These are phyloP conservation scores for Rhogogaster chlorosoma DNA, from an alignment of 2,888 invertebrate genomes.

Conservation along the genomic window DNA sequence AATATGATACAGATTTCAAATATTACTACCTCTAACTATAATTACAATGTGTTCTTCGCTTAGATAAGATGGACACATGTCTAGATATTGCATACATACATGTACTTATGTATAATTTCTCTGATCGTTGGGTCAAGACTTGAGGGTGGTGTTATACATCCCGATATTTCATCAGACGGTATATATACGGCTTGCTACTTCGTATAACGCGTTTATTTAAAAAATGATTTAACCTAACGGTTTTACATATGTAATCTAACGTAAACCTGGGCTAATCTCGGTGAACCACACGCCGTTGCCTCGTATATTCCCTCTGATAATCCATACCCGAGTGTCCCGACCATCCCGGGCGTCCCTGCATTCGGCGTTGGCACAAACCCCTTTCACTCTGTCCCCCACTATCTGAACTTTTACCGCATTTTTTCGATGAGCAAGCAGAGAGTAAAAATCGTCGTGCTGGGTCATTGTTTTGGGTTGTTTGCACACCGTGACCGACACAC, in stretches of 20 bases:
- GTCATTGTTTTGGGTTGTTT: constrained; percentile 57
- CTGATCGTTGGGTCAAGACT: constrained; percentile 7
- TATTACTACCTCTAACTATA: not conserved
- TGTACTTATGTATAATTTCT: not conserved
- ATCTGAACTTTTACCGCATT: constrained; percentile 56
- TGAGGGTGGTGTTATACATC: not conserved
- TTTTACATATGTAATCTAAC: constrained; percentile 77
- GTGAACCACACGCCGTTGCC: constrained; percentile 70
- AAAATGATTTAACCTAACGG: constrained; percentile 78
- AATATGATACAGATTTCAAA: not conserved
- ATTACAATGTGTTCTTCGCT: not conserved
- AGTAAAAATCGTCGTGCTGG: constrained; percentile 67
- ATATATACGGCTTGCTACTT: not conserved
- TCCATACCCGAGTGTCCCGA: constrained; percentile 59
- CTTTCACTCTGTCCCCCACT: constrained; percentile 49
- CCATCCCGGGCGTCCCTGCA: constrained; percentile 55
- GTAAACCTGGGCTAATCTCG: constrained; percentile 75
- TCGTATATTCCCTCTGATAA: constrained; percentile 61
- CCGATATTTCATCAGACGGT: constrained; percentile 28
- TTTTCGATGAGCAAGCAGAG: constrained; percentile 61
- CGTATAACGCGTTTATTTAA: constrained; percentile 70
- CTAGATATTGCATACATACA: not conserved
- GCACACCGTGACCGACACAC: constrained; percentile 53
- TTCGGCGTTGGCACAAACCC: constrained; percentile 59
- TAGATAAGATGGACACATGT: not conserved